phyloP scores from a whole-genome alignment of 2,797 vertebrate species.

The Megaceryle alcyon region DNA sequence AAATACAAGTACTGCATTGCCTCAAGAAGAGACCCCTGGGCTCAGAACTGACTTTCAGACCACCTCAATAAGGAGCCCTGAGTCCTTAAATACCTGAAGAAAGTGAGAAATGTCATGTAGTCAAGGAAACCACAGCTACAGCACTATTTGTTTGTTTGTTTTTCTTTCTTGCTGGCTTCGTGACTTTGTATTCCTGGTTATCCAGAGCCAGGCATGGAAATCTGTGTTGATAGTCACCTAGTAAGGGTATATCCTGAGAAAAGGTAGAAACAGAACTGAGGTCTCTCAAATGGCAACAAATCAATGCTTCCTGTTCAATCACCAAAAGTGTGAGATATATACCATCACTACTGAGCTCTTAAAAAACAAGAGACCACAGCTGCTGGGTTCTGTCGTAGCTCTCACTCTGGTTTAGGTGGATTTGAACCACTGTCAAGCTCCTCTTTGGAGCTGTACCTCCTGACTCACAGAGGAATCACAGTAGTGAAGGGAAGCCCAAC shows the following conservation, averaged over 20 bases:
- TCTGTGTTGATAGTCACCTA: not conserved
- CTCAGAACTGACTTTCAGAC: not conserved
- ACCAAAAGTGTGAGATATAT: not conserved
- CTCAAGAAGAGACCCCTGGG: not conserved
- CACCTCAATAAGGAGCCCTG: not conserved
- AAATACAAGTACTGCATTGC: not conserved
- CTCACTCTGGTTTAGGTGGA: not conserved
- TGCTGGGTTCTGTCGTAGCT: not conserved
- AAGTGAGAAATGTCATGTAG: not conserved
- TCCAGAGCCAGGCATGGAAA: not conserved
- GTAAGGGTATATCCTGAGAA: not conserved
- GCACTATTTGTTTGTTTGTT: not conserved
- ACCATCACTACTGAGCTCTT: not conserved
- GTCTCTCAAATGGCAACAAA: not conserved
- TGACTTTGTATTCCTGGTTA: not conserved
- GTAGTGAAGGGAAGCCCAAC: not conserved
- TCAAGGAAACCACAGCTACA: not conserved
- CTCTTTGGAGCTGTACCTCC: not conserved
- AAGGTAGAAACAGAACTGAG: not conserved
- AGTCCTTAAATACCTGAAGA: not conserved
- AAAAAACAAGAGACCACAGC: not conserved
- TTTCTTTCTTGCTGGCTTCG: not conserved
- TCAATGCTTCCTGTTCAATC: not conserved
- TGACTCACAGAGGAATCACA: not conserved
- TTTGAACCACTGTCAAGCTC: not conserved